These are phyloP conservation scores for Aproaerema taeniolella DNA, from an alignment of 2,888 invertebrate genomes.

Conservation along the genomic window DNA sequence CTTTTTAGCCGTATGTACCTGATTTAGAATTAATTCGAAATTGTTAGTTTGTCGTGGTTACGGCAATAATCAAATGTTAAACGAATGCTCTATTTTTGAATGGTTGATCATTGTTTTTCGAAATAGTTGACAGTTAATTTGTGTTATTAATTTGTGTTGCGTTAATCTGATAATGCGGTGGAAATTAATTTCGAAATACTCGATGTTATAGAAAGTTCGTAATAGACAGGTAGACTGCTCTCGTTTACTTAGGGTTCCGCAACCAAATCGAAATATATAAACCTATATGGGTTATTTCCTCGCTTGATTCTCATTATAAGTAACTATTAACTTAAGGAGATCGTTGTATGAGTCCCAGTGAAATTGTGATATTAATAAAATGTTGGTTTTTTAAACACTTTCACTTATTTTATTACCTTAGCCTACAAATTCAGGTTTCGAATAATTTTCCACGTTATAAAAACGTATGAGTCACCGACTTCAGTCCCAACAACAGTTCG, in stretches of 20 bases:
- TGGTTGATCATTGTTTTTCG: no score
- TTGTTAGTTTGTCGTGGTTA: neutral
- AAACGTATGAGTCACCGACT: no score
- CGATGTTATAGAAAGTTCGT: slow-evolving; percentile 30
- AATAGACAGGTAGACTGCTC: slow-evolving; percentile 21
- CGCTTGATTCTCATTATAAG: slow-evolving; percentile 40
- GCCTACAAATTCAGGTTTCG: no score
- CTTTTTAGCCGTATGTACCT: slow-evolving; percentile 52
- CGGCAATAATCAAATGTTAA: no score
- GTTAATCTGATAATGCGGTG: slow-evolving; percentile 20
- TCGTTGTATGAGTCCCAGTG: slow-evolving; percentile 54
- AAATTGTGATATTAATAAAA: slow-evolving; percentile 75
- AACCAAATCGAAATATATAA: slow-evolving; percentile 12
- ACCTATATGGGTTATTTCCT: slow-evolving; percentile 29
- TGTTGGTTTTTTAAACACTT: slow-evolving; percentile 42
- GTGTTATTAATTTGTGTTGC: no score
- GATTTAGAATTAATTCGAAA: slow-evolving; percentile 47
- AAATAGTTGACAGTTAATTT: no score
- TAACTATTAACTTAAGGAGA: slow-evolving; percentile 38
- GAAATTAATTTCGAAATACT: slow-evolving; percentile 27
- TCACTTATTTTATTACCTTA: neutral
- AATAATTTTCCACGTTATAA: no score
- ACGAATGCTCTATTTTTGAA: no score
- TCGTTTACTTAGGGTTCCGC: slow-evolving; percentile 11
- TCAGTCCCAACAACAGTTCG: no score